Evolutionary conservation across 92 coral and sea anemone genomes (phyloP), one percentile per base, ranked within the genome.

Genomic region (Paramuricea clavata): DNA sequence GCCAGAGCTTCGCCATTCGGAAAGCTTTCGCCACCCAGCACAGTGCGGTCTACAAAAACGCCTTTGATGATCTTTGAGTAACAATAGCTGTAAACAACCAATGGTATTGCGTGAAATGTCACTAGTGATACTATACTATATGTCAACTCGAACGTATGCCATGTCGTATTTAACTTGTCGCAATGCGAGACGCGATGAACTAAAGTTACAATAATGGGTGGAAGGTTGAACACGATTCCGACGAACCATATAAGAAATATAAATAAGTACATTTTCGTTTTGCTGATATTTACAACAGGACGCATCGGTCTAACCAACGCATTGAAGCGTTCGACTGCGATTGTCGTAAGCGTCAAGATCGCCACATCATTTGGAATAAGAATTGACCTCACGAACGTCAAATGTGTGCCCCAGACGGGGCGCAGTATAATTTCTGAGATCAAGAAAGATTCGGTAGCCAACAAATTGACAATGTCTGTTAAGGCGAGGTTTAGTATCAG

Each of bases 171-270:
- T 0, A 32, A 47, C 0, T 54, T 34, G 39, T 79, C 73, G 35
- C 84, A 79, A 13, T 79, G 84, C 12, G 84, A 79, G 1, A 79
- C 84, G 36, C 84, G 84, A 32, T 79, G 84, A 0, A 79, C 73
- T 26, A 79, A 27, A 0, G 84, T 79, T 23, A 79, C 13, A 3
- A 61, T 1, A 1, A 79, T 79, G 0, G 84, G 84, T 8, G 84
- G 84, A 2, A 79, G 54, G 35, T 61, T 42, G 57, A 59, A 59
- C 15, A 41, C 15, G 2, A 79, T 17, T 1, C 49, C 50, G 23
- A 79, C 59, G 12, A 36, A 15, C 84, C 84, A 79, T 10, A 79
- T 79, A 13, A 79, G 22, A 8, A 67, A 25, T 5, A 79, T 25
- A 30, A 79, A 59, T 0, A 36, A 19, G 36, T 79, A 41, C 15